These are phyloP conservation scores for Esox masquinongy DNA, from an alignment of 2,797 vertebrate genomes.

Conservation along the genomic window DNA sequence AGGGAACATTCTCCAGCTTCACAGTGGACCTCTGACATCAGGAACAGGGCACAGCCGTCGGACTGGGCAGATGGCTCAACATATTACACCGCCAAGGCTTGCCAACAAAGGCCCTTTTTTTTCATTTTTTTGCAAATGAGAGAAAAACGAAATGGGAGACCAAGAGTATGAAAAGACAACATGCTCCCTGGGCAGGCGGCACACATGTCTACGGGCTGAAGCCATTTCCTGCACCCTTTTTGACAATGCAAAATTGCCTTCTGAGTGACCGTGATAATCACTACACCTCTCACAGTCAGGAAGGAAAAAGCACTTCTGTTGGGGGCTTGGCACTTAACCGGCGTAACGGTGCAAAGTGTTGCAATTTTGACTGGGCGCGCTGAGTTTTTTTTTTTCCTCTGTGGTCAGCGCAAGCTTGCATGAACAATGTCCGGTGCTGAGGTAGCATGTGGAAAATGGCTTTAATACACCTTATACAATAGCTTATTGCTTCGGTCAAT, in stretches of 20 bases:
- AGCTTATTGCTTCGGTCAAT: constrained; percentile 99
- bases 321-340: constrained; percentile 85
- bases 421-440: constrained; percentile 99
- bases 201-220: constrained; percentile 80
- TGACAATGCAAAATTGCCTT: constrained; percentile 84
- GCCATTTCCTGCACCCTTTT: constrained; percentile 77
- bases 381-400: constrained; percentile 59
- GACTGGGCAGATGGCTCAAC: constrained; percentile 85
- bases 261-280: constrained; percentile 85
- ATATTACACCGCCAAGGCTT: constrained; percentile 76
- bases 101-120: constrained; percentile 77
- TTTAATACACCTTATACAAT: constrained; percentile 99
- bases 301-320: constrained; percentile 81
- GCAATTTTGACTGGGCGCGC: constrained; percentile 85
- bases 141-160: constrained; percentile 50
- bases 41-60: constrained; percentile 80
- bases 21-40: constrained; percentile 90
- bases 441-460: constrained; percentile 99
- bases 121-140: constrained; percentile 77
- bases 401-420: constrained; percentile 96
- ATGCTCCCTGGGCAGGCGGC: constrained; percentile 78
- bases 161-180: constrained; percentile 69
- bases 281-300: constrained; percentile 83
- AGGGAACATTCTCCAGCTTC: constrained; percentile 78
- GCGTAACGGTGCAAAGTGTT: constrained; percentile 90